Evolutionary conservation across 2,797 vertebrate genomes (phyloP).

Genomic region (Poecilia picta): DNA sequence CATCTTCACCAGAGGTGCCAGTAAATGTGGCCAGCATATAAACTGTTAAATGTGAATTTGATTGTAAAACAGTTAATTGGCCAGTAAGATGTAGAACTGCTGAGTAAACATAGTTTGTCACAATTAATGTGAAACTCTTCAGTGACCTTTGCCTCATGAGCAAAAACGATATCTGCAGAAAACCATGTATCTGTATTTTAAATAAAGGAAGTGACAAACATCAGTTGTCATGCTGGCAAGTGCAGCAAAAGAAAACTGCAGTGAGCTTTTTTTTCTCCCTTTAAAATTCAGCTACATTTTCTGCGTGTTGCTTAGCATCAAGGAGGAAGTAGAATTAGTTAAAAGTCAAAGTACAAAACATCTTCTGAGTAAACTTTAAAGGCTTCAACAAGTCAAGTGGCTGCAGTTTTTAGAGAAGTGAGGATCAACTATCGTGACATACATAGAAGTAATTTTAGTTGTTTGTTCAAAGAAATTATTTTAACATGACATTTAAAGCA

Average conservation of each 20-base stretch:
- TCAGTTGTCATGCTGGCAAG: not conserved
- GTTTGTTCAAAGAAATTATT: not conserved
- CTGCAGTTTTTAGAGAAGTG: not conserved
- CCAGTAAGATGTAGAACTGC: not conserved
- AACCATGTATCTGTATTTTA: not conserved
- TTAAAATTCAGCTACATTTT: not conserved
- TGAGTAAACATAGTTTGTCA: not conserved
- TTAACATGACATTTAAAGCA: constrained; percentile 5
- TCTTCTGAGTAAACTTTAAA: not conserved
- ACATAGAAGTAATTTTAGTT: not conserved
- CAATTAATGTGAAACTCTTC: not conserved
- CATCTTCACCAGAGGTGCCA: not conserved
- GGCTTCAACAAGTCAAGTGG: not conserved
- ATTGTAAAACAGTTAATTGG: not conserved
- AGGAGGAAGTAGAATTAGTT: not conserved
- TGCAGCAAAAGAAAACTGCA: not conserved
- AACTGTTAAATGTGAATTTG: not conserved
- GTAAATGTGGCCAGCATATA: not conserved
- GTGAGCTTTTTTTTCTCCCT: not conserved
- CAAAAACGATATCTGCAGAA: not conserved
- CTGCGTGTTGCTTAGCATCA: not conserved
- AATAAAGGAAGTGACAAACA: not conserved
- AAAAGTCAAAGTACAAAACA: not conserved
- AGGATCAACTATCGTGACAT: not conserved
- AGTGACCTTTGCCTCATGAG: not conserved